Evolutionary conservation across 2,888 invertebrate genomes (phyloP).

Genomic region (Eretmocerus hayati): DNA sequence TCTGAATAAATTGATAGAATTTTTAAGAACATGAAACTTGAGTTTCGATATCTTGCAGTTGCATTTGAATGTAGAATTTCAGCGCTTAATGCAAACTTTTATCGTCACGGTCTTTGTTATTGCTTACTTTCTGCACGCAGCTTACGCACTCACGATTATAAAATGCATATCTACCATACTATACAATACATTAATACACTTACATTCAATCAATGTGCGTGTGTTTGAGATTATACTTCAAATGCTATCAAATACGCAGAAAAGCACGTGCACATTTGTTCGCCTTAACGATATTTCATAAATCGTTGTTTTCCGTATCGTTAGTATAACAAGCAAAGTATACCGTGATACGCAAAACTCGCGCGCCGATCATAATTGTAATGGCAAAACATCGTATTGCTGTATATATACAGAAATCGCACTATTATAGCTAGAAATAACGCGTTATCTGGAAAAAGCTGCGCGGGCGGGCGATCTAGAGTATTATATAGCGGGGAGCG

Average conservation of each 20-base stretch:
- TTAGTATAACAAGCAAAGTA: constrained; percentile 26
- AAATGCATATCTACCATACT: no score
- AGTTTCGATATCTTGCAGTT: no score
- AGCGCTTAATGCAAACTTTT: no score
- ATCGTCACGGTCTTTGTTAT: no score
- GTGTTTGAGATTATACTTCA: no score
- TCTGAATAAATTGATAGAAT: no score
- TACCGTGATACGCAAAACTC: not conserved
- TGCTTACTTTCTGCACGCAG: no score
- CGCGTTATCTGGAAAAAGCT: constrained; percentile 27
- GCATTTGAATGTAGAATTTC: no score
- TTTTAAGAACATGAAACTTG: no score
- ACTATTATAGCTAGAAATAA: constrained; percentile 25
- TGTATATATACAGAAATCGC: not conserved
- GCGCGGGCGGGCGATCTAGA: not conserved
- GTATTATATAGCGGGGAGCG: not conserved
- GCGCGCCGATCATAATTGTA: constrained; percentile 29
- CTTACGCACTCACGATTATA: no score
- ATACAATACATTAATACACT: no score
- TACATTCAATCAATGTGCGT: no score
- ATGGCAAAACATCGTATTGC: constrained; percentile 30
- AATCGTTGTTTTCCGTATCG: constrained; percentile 29
- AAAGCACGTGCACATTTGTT: constrained; percentile 18
- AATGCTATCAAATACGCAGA: constrained; percentile 18
- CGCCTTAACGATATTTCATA: constrained; percentile 28